phyloP scores from a whole-genome alignment of 2,113 vertebrate genomes.

The Coptodon bakossiorum region DNA sequence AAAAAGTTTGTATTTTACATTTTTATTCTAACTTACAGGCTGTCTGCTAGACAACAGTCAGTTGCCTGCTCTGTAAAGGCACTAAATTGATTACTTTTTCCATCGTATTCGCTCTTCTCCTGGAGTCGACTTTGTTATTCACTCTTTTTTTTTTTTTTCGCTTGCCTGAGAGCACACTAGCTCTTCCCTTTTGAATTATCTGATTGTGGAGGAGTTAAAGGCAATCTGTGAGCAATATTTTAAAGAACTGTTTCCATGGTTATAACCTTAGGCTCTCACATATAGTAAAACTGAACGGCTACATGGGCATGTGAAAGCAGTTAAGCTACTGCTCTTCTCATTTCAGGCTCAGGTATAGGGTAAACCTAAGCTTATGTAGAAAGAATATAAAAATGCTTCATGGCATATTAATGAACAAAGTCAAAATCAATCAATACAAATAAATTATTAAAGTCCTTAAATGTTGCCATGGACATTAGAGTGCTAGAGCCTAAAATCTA shows the following conservation, averaged over 20 bases:
- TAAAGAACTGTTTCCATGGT: conserved; percentile 51
- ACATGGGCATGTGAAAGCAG: not conserved
- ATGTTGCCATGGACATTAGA: not conserved
- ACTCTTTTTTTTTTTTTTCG: not conserved
- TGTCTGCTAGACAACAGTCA: conserved; percentile 39
- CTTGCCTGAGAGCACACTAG: conserved; percentile 8
- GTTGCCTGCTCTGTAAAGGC: conserved; percentile 37
- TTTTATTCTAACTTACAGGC: conserved; percentile 46
- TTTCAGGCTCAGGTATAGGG: not conserved
- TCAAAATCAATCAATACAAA: not conserved
- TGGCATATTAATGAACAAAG: not conserved
- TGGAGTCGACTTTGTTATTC: conserved; percentile 42
- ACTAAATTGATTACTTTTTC: conserved; percentile 57
- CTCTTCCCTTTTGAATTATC: conserved; percentile 46
- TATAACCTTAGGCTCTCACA: conserved; percentile 31
- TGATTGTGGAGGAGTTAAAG: conserved; percentile 41
- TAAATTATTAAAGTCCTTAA: not conserved
- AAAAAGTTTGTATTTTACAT: conserved; percentile 40
- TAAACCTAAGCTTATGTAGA: not conserved
- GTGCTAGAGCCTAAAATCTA: not conserved
- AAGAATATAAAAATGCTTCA: not conserved
- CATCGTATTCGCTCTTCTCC: conserved; percentile 26
- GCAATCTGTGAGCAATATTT: conserved; percentile 40
- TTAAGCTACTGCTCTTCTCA: not conserved
- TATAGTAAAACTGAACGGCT: not conserved